Evolutionary conservation across 2,888 invertebrate genomes (phyloP), one percentile per base, ranked within the genome.

Genomic region (Lithophane socia): DNA sequence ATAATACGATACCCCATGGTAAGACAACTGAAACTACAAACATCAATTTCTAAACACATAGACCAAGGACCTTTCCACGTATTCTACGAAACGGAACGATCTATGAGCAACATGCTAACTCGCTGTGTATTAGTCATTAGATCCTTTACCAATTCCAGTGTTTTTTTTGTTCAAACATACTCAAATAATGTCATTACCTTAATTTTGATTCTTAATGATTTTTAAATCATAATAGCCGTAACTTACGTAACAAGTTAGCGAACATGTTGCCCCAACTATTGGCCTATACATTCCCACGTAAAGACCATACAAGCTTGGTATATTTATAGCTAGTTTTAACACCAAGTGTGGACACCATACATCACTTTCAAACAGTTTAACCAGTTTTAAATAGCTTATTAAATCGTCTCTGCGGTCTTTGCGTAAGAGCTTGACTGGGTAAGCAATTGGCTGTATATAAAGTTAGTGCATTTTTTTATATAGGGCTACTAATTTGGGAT

Each of bases 321-420:
- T 90, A 92, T 91, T 91, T 90, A 91, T 89, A 86, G 84, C 79
- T 63, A 83, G 86, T 88, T 84, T 81, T 88, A 89, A 85, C 85
- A 86, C 86, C 86, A 86, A 87, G 86, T 87, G 87, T 87, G 84
- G 88, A 89, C 82, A 73, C 85, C 86, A 89, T 91, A 87, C 89
- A 91, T 92, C 90, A 92, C 88, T 90, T 89, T 88, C 84, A 79
- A 86, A 82, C 83, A 79, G 72, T 75, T 77, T 79, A 85, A 89
- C 90, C 86, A 70, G 89, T 89, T 87, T 75, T 86, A 87, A 89
- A 89, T 88, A 84, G 84, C 82, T 83, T 87, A 86, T 90, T 85
- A 88, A 75, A 83, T 68, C 84, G 76, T 83, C 80, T 63, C 60
- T 61, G 72, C 12, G 65, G 79, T 75, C 83, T 71, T 80, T 83